These are phyloP conservation scores for Chrysaora quinquecirrha DNA, from an alignment of 30 jellyfish, hydroid and myxozoan species.

Conservation along the genomic window DNA sequence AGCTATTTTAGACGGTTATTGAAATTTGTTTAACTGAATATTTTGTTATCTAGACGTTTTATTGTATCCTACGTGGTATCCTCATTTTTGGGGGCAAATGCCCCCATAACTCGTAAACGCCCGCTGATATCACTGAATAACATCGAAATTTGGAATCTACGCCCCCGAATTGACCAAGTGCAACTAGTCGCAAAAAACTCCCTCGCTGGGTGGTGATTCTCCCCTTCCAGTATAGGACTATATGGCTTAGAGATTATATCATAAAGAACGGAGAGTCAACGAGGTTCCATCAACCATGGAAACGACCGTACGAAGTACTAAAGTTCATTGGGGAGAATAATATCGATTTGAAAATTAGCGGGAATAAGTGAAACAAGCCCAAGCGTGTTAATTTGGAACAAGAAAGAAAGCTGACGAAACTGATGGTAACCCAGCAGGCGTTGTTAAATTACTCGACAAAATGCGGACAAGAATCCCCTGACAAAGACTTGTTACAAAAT, in stretches of 20 bases:
- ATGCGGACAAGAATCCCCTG: slow-evolving; percentile 24
- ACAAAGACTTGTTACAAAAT: slow-evolving; percentile 5
- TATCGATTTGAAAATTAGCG: neutral
- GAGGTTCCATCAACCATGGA: neutral
- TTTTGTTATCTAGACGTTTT: too few relatives aligned
- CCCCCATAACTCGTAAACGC: too few relatives aligned
- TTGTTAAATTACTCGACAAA: neutral
- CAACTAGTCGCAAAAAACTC: too few relatives aligned
- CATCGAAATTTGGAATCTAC: too few relatives aligned
- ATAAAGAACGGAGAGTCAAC: neutral
- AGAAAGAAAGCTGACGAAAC: neutral
- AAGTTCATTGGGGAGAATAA: neutral
- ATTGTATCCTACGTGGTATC: too few relatives aligned
- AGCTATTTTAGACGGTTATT: too few relatives aligned
- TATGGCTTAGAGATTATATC: neutral
- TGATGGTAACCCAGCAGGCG: slow-evolving; percentile 8
- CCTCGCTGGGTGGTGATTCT: too few relatives aligned
- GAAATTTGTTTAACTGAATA: too few relatives aligned
- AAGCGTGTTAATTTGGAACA: neutral
- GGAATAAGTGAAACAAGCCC: neutral
- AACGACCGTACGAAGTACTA: neutral
- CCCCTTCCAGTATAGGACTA: too few relatives aligned
- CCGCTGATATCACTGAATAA: too few relatives aligned
- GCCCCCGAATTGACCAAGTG: too few relatives aligned
- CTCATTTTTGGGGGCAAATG: too few relatives aligned